Base-by-base conservation (phyloP, 2,113 vertebrate genomes). In the Pluvialis apricaria region DNA sequence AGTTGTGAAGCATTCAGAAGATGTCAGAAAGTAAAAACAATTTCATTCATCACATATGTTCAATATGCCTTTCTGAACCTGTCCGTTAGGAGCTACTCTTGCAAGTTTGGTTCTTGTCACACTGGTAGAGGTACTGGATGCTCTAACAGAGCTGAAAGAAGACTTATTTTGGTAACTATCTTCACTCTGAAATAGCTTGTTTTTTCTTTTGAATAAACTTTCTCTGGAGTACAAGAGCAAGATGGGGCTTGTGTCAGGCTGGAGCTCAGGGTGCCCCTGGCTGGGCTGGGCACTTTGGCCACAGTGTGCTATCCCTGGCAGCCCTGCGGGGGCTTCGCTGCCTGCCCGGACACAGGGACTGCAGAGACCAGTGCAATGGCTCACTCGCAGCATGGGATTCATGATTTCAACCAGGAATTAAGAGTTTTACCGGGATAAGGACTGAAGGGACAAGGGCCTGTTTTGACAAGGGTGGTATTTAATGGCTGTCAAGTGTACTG, bases 331-430 rank as follows among this genome's bases (percentile, higher is more conserved):
- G 24, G 26, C 64, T 78, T 9, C 11, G 1, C 65, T 49, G 45
- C 71, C 51, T 82, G 71, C 10, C 42, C 6, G 0, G 3, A 2
- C 0, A 0, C 57, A 58, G 76, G 26, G 32, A 15, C 17, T 0
- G 0, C 76, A 82, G 57, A 36, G 25, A 77, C 45, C 61, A 10
- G 4, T 29, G 40, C 58, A 11, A 11, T 0, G 1, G 25, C 61
- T 79, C 32, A 5, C 45, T 32, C 2, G 1, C 49, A 49, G 66
- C 51, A 10, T 1, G 9, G 60, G 45, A 32, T 36, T 36, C 57
- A 4, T 25, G 17, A 20, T 22, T 45, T 72, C 72, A 66, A 2
- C n/a, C 3, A 11, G 60, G 45, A 94, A 38, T 18, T 38, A 61
- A 13, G 58, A 79, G 47, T 45, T 89, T 79, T 69, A 57, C 71